A percentile compares a stretch with the other conserved stretches of the same genome.
These are phyloP conservation scores for Aphis craccivora DNA, from an alignment of 1,140 invertebrate species.

Conservation along the genomic window DNA sequence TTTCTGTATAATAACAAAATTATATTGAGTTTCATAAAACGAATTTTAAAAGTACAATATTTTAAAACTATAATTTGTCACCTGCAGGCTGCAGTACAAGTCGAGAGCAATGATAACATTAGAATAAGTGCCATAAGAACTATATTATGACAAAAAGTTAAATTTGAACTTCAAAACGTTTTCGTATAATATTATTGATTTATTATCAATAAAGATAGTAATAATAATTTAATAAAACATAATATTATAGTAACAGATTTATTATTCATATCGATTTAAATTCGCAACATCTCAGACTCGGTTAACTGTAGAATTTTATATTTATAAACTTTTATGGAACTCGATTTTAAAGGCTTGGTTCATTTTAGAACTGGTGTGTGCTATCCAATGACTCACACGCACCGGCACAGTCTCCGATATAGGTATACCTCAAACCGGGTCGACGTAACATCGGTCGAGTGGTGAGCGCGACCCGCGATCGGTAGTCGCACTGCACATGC, in stretches of 20 bases:
- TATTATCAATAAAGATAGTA: too few relatives aligned
- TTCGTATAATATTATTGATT: neutral
- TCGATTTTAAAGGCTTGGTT: neutral
- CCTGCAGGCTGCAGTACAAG: neutral
- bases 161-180: neutral
- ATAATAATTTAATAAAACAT: neutral
- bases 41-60: too few relatives aligned
- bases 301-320: neutral
- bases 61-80: neutral
- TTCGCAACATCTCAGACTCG: neutral
- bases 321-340: neutral
- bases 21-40: too few relatives aligned
- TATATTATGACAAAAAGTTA: neutral
- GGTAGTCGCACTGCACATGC: neutral
- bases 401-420: neutral
- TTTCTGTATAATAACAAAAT: too few relatives aligned
- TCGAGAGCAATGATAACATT: neutral
- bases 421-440: neutral
- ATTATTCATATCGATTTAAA: too few relatives aligned
- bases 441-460: neutral
- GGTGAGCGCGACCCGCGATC: neutral
- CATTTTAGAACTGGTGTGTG: neutral
- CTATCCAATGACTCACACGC: neutral
- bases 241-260: neutral
- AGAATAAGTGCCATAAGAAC: fast-evolving